These are phyloP conservation scores for Probaryconus sp. DNA, from an alignment of 1,140 invertebrate species.

Conservation along the genomic window DNA sequence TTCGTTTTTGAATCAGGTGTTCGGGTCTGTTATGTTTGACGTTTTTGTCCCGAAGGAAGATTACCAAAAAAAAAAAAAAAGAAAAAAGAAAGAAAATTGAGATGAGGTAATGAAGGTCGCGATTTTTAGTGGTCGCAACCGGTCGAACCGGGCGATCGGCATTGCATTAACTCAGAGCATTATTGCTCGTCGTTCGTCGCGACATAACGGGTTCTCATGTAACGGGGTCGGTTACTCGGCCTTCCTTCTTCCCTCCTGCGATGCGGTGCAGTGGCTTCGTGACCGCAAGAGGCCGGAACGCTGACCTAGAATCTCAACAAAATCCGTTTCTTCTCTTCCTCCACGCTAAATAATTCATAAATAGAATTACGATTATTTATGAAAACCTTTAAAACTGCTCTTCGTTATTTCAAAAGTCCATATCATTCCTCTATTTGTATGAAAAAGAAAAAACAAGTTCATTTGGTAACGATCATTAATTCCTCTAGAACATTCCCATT, in stretches of 20 bases:
- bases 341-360: constrained; percentile 29
- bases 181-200: constrained; percentile 48
- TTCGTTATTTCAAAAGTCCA: too few relatives aligned
- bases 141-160: background rate
- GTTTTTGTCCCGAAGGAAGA: too few relatives aligned
- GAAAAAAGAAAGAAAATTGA: background rate
- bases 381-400: too few relatives aligned
- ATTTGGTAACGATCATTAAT: too few relatives aligned
- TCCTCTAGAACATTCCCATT: too few relatives aligned
- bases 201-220: constrained; percentile 72
- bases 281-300: constrained; percentile 71
- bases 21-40: too few relatives aligned
- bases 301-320: constrained; percentile 74
- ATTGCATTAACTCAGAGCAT: constrained; percentile 15
- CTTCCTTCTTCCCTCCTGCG: constrained; percentile 56
- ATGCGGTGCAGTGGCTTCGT: constrained; percentile 66
- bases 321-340: constrained; percentile 63
- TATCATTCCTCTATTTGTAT: too few relatives aligned
- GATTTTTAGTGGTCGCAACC: background rate
- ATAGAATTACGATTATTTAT: constrained; percentile 21
- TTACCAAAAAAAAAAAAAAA: background rate
- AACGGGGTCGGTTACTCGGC: constrained; percentile 69
- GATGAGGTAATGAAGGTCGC: too few relatives aligned
- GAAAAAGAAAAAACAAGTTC: too few relatives aligned
- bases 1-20: too few relatives aligned